Base-by-base conservation (phyloP, 2,888 invertebrate species). In the Lasiommata megera region DNA sequence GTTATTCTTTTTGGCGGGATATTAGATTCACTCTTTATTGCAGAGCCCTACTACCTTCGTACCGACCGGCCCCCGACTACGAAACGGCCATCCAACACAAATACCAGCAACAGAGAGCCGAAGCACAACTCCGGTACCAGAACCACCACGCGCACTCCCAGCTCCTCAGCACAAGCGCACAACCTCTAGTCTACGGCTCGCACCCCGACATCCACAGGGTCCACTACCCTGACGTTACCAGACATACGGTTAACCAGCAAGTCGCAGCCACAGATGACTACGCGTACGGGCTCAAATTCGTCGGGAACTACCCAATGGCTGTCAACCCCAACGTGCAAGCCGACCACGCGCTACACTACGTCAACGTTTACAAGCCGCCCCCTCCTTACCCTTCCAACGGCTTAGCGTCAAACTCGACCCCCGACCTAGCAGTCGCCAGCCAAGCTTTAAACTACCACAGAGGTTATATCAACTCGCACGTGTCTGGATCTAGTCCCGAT, bases 21-120 rank as follows among this genome's bases (percentile, higher is more conserved):
- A n/a, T n/a, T n/a, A n/a, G n/a, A n/a, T n/a, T n/a, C 31, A 6
- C 28, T 11, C 12, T 51, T 37, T 1, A 28, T 71, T 84, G 89
- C 67, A 94, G 96, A 71, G 94, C 95, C 12, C 91, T 96, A 64
- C 80, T 96, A n/a, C 96, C 97, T 0, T 94, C 95, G 0, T 97
- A 97, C 79, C 93, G 98, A 1, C 96, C 96, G 0, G 97, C 98
- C 1, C 98, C 99, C 0, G 98, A 98, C 85, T 99, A 99, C 82
- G 98, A 98, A 77, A 97, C 97, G 0, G 98, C 98, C 11, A 93
- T 98, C 61, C 96, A 96, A 77, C 95, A 96, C 71, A 97, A 97
- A 77, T 95, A 96, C 81, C 92, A 93, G 47, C 93, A 90, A 37
- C 86, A 86, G 36, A 62, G 86, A 7, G 71, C 84, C 0, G 84